Base-by-base conservation (phyloP, 2,113 vertebrate genomes). In the Apteryx mantelli region DNA sequence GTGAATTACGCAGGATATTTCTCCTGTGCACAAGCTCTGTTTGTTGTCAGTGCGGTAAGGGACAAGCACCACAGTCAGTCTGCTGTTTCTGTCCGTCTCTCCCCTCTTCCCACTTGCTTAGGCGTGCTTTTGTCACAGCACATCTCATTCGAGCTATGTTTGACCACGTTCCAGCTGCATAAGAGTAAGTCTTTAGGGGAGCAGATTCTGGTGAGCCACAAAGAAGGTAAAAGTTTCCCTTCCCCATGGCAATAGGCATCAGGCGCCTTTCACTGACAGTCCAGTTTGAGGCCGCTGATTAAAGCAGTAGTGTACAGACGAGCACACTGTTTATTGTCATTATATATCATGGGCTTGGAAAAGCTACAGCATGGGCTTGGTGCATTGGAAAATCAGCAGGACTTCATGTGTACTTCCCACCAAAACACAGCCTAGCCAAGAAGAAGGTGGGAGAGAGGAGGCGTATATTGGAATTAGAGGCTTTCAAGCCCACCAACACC, bases 181-280 rank as follows among this genome's bases (percentile, higher is more conserved):
- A 96, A 60, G 53, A 58, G 92, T 4, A 63, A 42, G 28, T 30
- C 76, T 76, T 36, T 7, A 48, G 40, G 30, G 69, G 87, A 82
- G 81, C 34, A 48, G 69, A 92, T 44, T 46, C 69, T 58, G 86
- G 53, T 84, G 66, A 66, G 24, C 56, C 46, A 53, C 42, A 25
- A 82, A 84, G 86, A 90, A 81, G 46, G 87, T 61, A 94, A 83
- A 86, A 73, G 83, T 77, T 74, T 88, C 77, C 46, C 75, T 17
- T 71, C 82, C 61, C 40, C 11, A 36, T 38, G 16, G 82, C 78
- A 53, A 76, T 81, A 92, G 86, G 20, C 40, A 78, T 25, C 75
- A 70, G 86, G 85, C 69, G 82, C 28, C 11, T 28, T 46, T 3
- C 4, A 6, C 26, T 5, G 60, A 44, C 36, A 56, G 65, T 50